phyloP scores from a whole-genome alignment of 2,888 invertebrate species.

The Eupithecia insigniata region DNA sequence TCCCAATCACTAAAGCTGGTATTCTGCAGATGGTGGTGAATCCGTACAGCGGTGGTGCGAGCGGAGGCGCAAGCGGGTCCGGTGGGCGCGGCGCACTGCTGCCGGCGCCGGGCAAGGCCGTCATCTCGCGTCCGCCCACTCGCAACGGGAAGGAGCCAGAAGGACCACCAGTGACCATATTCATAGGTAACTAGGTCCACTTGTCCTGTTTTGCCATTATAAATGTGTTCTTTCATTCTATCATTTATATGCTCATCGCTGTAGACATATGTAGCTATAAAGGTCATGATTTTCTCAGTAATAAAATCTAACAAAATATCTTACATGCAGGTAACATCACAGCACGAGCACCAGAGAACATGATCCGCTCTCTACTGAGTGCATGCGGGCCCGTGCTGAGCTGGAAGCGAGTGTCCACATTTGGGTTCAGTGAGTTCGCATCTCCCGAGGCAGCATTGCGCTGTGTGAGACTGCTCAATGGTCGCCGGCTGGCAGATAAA shows the following conservation, averaged over 20 bases:
- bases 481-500: conserved; percentile 96
- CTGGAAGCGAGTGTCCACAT: conserved; percentile 99
- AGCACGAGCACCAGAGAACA: conserved; percentile 96
- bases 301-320: not conserved
- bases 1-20: not conserved
- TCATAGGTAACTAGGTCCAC: conserved; percentile 83
- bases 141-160: conserved; percentile 75
- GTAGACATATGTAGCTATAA: too few relatives aligned
- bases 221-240: too few relatives aligned
- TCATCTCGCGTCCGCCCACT: conserved; percentile 67
- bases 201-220: not conserved
- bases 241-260: too few relatives aligned
- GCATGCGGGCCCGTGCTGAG: conserved; percentile 97
- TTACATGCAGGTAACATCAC: conserved; percentile 83
- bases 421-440: conserved; percentile 99
- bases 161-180: conserved; percentile 97
- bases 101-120: conserved; percentile 61
- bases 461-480: conserved; percentile 96
- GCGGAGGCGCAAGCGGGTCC: conserved; percentile 37
- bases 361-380: conserved; percentile 95
- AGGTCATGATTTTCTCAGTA: not conserved
- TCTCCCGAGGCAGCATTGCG: conserved; percentile 96
- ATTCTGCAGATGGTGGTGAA: conserved; percentile 73
- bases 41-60: conserved; percentile 58
- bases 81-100: conserved; percentile 54